Base-by-base conservation (phyloP, 2,113 vertebrate genomes). In the Megaceryle maxima region DNA sequence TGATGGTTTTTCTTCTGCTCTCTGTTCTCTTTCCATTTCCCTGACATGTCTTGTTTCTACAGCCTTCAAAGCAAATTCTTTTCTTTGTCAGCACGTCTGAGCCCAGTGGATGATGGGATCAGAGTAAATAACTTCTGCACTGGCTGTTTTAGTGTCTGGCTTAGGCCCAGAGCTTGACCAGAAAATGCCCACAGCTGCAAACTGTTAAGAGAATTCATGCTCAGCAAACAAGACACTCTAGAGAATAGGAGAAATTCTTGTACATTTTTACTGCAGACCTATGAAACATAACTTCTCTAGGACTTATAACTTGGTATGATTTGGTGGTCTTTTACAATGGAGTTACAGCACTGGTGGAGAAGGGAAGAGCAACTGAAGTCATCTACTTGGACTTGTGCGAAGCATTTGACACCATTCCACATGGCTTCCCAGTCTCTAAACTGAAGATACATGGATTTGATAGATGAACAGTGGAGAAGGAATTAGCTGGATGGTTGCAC, bases 241-340 rank as follows among this genome's bases (percentile, higher is more conserved):
- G 31, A 68, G 28, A 83, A 80, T 1, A 8, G 6, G 16, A 88
- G 21, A 83, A 50, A 55, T 25, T 72, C 41, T 55, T 39, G 33
- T 20, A 43, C 5, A 9, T 53, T 76, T 92, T 82, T 55, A 72
- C 16, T 53, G 50, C 26, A 75, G 1, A 14, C 5, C 24, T 60
- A 60, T 2, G 2, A 84, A 78, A 72, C 0, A 0, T 33, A 59
- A 41, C 18, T 13, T 67, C 50, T 11, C 51, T 48, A 85, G 16
- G 24, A 79, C 37, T 43, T 56, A 28, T 37, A 60, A 74, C 39
- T 63, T 64, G 22, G 29, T 31, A 31, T 10, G 12, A 86, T 28
- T 43, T 60, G 66, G 22, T 53, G 26, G 51, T 8, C 25, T 53
- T 53, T 53, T 53, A 53, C 51, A 53, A 28, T 15, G 26, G 20